phyloP scores from a whole-genome alignment of 2,797 vertebrate genomes.

The Mus caroli region DNA sequence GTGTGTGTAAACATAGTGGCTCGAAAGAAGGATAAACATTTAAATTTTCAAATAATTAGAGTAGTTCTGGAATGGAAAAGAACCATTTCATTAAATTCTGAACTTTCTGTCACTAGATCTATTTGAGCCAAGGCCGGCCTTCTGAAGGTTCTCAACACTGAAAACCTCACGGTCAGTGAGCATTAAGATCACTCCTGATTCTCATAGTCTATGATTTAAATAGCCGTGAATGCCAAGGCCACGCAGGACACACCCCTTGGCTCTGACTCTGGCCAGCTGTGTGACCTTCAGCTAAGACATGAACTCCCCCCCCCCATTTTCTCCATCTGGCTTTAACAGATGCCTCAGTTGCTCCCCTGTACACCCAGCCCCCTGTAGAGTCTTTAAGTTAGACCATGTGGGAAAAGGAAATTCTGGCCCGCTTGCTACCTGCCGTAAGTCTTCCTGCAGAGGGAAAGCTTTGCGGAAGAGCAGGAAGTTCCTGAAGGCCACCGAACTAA shows the following conservation, averaged over 20 bases:
- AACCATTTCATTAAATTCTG: conserved; percentile 42
- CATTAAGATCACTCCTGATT: conserved; percentile 28
- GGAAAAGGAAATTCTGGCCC: neutral
- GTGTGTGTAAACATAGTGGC: conserved; percentile 63
- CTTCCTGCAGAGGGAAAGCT: neutral
- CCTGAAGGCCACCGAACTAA: neutral
- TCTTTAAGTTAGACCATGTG: neutral
- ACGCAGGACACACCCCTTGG: conserved; percentile 48
- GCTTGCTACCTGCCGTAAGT: neutral
- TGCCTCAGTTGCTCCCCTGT: neutral
- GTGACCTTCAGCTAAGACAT: conserved; percentile 67
- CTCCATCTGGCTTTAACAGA: conserved; percentile 8
- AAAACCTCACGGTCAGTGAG: neutral
- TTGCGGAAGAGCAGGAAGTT: neutral
- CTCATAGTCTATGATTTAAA: conserved; percentile 50
- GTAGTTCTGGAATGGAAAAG: conserved; percentile 55
- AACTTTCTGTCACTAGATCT: conserved; percentile 57
- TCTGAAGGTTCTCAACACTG: neutral
- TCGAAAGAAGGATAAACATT: conserved; percentile 55
- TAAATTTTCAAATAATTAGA: conserved; percentile 63
- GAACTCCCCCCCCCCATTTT: conserved; percentile 40
- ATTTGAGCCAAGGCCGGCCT: neutral
- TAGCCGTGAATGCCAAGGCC: conserved; percentile 53
- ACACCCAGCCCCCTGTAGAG: neutral
- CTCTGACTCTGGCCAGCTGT: conserved; percentile 72